phyloP scores from a whole-genome alignment of 2,113 vertebrate species.

The Balaenoptera acutorostrata region DNA sequence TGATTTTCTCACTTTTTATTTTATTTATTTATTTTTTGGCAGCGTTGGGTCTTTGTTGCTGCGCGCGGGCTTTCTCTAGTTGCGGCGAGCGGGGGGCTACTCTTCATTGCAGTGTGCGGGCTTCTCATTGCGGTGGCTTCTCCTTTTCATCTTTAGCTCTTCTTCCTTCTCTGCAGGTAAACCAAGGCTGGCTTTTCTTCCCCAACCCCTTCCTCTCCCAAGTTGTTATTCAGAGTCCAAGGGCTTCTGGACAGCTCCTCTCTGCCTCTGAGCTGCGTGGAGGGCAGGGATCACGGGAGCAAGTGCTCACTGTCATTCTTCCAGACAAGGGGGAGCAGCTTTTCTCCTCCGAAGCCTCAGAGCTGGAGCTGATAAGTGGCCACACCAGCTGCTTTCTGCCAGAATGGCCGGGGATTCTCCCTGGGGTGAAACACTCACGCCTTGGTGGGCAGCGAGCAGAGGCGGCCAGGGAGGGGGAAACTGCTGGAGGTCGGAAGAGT shows the following conservation, averaged over 20 bases:
- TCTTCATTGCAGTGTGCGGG: fast-evolving
- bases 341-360: constrained; percentile 10
- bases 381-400: not conserved
- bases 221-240: constrained; percentile 53
- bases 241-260: constrained; percentile 20
- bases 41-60: no score
- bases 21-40: not conserved
- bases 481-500: not conserved
- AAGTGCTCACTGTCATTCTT: constrained; percentile 46
- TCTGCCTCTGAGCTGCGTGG: not conserved
- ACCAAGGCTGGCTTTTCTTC: not conserved
- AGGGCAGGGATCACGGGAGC: not conserved
- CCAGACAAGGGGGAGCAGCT: constrained; percentile 34
- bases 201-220: not conserved
- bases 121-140: no score
- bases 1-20: not conserved
- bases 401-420: not conserved
- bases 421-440: not conserved
- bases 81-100: no score
- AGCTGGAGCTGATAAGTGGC: not conserved
- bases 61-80: no score
- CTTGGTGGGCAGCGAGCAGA: not conserved
- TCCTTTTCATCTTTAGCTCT: not conserved
- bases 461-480: not conserved
- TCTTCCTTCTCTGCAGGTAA: constrained; percentile 13